phyloP scores from a whole-genome alignment of 2,888 invertebrate species.

The Drosophila conformis region DNA sequence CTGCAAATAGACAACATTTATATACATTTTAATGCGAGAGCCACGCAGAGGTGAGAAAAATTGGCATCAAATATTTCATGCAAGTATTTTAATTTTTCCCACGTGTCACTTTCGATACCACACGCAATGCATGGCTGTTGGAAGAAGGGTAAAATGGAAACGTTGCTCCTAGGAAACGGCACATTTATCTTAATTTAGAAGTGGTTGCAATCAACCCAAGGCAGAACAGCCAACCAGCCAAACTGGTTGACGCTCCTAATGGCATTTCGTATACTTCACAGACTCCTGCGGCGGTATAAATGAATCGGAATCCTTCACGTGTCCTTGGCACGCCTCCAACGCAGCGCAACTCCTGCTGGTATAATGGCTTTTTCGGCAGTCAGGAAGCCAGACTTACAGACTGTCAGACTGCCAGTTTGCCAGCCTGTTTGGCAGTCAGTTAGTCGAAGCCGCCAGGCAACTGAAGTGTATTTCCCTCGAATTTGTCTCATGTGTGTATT shows the following conservation, averaged over 20 bases:
- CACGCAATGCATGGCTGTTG: conserved; percentile 5
- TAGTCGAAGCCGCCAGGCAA: conserved; percentile 17
- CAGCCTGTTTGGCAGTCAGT: background rate
- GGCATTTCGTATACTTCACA: conserved; percentile 40
- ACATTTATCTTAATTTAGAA: conserved; percentile 74
- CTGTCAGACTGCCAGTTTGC: conserved; percentile 5
- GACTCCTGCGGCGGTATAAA: conserved; percentile 42
- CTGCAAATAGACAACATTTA: conserved; percentile 70
- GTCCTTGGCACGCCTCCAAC: conserved; percentile 65
- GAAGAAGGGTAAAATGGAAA: background rate
- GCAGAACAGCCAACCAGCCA: conserved; percentile 12
- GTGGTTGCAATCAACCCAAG: conserved; percentile 43
- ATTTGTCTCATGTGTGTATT: conserved; percentile 72
- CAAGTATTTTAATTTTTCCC: conserved; percentile 57
- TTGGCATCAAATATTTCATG: conserved; percentile 72
- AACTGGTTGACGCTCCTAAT: conserved; percentile 64
- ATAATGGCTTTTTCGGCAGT: conserved; percentile 54
- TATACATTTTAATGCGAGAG: conserved; percentile 42
- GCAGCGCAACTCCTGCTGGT: conserved; percentile 18
- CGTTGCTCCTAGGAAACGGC: conserved; percentile 22
- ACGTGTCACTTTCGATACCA: conserved; percentile 43
- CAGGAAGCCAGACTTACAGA: conserved; percentile 9
- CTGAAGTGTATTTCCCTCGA: conserved; percentile 60
- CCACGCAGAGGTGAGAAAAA: conserved; percentile 37
- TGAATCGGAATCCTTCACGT: conserved; percentile 73